phyloP scores from a whole-genome alignment of 2,113 vertebrate genomes.

The Varanus komodoensis region DNA sequence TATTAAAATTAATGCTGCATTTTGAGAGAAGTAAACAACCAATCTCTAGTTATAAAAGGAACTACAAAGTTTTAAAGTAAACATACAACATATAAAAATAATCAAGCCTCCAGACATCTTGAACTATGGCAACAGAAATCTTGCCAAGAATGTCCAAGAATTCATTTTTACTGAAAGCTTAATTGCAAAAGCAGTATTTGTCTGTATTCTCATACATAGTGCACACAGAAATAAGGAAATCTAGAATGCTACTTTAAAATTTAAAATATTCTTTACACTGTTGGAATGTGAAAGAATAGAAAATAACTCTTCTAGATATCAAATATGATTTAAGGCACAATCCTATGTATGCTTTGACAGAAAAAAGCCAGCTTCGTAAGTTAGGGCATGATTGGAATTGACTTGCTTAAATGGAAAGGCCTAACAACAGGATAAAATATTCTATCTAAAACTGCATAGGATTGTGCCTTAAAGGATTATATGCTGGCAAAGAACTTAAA shows the following conservation, averaged over 20 bases:
- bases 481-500: slow-evolving; percentile 11
- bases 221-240: slow-evolving; percentile 53
- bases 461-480: neutral
- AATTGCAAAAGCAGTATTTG: slow-evolving; percentile 43
- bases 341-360: too few species aligned
- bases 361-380: too few species aligned
- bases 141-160: slow-evolving; percentile 51
- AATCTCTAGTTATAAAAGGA: slow-evolving; percentile 58
- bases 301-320: slow-evolving; percentile 41
- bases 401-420: too few species aligned
- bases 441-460: too few species aligned
- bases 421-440: too few species aligned
- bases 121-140: slow-evolving; percentile 49
- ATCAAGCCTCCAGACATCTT: slow-evolving; percentile 58
- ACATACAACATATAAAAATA: slow-evolving; percentile 60
- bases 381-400: neutral
- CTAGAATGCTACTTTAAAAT: slow-evolving; percentile 18
- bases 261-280: slow-evolving; percentile 47
- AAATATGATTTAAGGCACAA: slow-evolving; percentile 15
- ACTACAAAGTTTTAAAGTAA: slow-evolving; percentile 64
- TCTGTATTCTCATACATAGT: slow-evolving; percentile 49
- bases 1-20: slow-evolving; percentile 56
- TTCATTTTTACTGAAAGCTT: slow-evolving; percentile 44
- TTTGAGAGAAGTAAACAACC: slow-evolving; percentile 50
- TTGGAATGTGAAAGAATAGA: too few species aligned